Percentiles rank a stretch among this genome's conserved stretches.
Conservation (phyloP, 2,113 vertebrate genomes). For the Apeltes quadracus region DNA sequence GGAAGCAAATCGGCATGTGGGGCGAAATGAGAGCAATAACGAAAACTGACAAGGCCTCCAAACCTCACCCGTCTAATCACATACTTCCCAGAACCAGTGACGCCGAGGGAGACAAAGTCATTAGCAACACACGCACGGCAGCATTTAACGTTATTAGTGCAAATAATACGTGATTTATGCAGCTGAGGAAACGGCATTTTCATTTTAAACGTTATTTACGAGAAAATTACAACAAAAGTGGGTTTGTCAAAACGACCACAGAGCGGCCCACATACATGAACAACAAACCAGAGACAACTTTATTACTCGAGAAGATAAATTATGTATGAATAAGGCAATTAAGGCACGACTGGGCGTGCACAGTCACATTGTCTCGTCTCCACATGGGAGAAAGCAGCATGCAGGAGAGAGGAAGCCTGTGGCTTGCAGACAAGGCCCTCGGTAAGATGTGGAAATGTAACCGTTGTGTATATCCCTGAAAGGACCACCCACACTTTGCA, state of each 20-base stretch:
- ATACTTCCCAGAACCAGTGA: constrained; percentile 53
- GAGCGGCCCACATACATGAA: neutral
- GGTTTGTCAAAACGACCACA: constrained; percentile 12
- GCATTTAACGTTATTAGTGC: constrained; percentile 42
- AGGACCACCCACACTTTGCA: constrained; percentile 76
- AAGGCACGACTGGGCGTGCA: neutral
- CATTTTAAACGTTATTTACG: constrained; percentile 20
- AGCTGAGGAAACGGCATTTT: constrained; percentile 5
- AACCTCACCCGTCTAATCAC: constrained; percentile 66
- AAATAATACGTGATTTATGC: constrained; percentile 53
- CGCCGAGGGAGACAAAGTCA: constrained; percentile 61
- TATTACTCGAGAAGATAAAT: constrained; percentile 17
- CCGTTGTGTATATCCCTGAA: constrained; percentile 52
- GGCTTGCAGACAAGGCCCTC: constrained; percentile 51
- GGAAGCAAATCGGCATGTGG: constrained; percentile 32
- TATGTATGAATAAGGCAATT: neutral
- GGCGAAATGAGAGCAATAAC: constrained; percentile 65
- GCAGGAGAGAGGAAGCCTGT: constrained; percentile 34
- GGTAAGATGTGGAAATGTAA: constrained; percentile 51
- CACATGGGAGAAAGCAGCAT: constrained; percentile 41
- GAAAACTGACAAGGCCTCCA: constrained; percentile 61
- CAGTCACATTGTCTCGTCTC: constrained; percentile 37
- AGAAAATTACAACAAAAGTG: constrained; percentile 22
- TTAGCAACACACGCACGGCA: constrained; percentile 49
- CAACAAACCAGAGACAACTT: constrained; percentile 22